These are phyloP conservation scores for Gasteruption jaculator DNA, from an alignment of 2,888 invertebrate genomes.

Conservation along the genomic window DNA sequence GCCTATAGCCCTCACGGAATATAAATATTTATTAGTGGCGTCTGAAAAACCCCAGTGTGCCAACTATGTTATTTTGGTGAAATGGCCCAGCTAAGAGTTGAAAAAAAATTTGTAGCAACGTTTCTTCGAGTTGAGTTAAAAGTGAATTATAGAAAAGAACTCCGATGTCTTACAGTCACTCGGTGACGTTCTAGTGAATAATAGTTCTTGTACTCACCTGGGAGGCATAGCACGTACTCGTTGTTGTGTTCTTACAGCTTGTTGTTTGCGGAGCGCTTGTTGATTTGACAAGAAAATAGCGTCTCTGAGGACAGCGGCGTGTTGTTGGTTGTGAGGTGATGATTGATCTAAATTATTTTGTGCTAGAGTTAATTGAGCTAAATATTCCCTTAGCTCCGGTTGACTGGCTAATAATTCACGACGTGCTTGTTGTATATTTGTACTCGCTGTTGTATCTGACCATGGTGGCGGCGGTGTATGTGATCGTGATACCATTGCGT, in stretches of 20 bases:
- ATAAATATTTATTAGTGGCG: too few relatives aligned
- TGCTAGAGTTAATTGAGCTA: conserved; percentile 35
- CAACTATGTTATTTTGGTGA: too few relatives aligned
- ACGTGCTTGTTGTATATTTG: conserved; percentile 32
- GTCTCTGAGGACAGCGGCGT: conserved; percentile 27
- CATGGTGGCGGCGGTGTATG: conserved; percentile 49
- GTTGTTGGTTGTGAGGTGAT: conserved; percentile 28
- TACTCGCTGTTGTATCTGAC: conserved; percentile 36
- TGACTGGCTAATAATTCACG: conserved; percentile 39
- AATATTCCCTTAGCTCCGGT: conserved; percentile 40
- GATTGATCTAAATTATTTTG: conserved; percentile 29
- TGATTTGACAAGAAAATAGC: conserved; percentile 32
- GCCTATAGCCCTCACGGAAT: too few relatives aligned
- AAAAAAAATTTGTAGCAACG: too few relatives aligned
- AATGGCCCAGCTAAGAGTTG: too few relatives aligned
- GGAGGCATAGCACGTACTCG: conserved; percentile 43
- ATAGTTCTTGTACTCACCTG: conserved; percentile 40
- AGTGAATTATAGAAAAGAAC: too few relatives aligned
- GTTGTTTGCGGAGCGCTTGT: conserved; percentile 38
- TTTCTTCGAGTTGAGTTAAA: too few relatives aligned
- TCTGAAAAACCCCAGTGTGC: too few relatives aligned
- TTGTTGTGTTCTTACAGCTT: conserved; percentile 32
- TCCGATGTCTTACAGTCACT: too few relatives aligned
- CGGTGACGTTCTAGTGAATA: too few relatives aligned
- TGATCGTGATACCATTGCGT: conserved; percentile 43